Evolutionary conservation across 2,113 vertebrate species (phyloP).

Genomic region (Atlantisia rogersi): DNA sequence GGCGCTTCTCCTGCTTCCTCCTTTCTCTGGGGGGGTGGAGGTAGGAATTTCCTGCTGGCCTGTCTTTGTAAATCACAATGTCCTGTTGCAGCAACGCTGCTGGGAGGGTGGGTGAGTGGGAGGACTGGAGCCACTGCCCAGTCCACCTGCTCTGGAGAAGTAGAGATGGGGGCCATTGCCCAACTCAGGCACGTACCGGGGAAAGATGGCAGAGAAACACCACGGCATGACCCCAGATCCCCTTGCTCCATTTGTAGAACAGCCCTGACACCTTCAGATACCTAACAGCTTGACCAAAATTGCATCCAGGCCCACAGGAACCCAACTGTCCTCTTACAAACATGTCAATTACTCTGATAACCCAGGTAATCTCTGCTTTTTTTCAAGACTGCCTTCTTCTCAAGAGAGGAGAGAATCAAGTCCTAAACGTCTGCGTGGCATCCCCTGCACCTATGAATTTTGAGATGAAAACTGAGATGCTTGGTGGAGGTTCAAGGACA

Average conservation of each 20-base stretch:
- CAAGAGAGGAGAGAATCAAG: not conserved
- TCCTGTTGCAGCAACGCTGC: not conserved
- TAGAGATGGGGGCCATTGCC: not conserved
- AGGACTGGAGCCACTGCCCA: not conserved
- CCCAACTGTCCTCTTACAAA: not conserved
- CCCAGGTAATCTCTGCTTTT: not conserved
- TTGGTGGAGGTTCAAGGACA: not conserved
- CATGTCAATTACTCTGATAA: rapidly evolving
- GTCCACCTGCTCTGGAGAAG: conserved; percentile 12
- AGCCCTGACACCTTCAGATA: not conserved
- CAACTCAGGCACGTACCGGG: rapidly evolving
- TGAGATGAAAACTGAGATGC: not conserved
- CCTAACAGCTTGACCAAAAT: not conserved
- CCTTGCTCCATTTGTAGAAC: not conserved
- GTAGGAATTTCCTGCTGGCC: conserved; percentile 69
- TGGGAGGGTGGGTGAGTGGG: not conserved
- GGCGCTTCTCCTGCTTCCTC: conserved; percentile 28
- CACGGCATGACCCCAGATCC: not conserved
- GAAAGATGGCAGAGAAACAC: rapidly evolving
- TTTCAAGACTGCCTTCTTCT: not conserved
- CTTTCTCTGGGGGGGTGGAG: conserved; percentile 36
- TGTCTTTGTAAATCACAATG: conserved; percentile 22
- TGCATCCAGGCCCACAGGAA: not conserved
- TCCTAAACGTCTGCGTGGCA: not conserved
- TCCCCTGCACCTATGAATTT: not conserved